Conservation (phyloP, 2,888 invertebrate species). For the Acanthosoma haemorrhoidale region DNA sequence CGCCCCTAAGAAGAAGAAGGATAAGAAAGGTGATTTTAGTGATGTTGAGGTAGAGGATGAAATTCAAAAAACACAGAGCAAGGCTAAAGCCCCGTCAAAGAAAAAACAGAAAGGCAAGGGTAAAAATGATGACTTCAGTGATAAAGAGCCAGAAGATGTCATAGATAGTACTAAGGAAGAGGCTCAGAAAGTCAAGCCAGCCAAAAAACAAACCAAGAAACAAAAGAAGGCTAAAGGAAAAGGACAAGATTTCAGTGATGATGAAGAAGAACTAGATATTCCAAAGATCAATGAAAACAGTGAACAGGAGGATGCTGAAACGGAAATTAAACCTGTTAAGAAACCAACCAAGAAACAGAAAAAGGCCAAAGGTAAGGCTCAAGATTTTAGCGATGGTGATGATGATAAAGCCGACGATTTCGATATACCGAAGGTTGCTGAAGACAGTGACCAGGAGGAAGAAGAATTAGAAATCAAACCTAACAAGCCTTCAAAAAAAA, state of each 20-base stretch:
- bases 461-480: neutral
- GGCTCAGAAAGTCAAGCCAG: constrained; percentile 32
- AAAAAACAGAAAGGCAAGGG: constrained; percentile 54
- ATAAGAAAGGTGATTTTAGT: constrained; percentile 39
- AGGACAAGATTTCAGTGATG: constrained; percentile 52
- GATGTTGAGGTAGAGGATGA: constrained; percentile 30
- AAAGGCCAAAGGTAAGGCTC: constrained; percentile 37
- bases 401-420: constrained; percentile 37
- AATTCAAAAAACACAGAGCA: neutral
- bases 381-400: constrained; percentile 36
- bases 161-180: constrained; percentile 35
- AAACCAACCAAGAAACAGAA: constrained; percentile 36
- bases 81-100: constrained; percentile 42
- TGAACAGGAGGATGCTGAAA: constrained; percentile 28
- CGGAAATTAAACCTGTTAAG: constrained; percentile 32
- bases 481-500: constrained; percentile 18
- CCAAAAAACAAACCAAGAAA: constrained; percentile 47
- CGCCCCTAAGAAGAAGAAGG: constrained; percentile 41
- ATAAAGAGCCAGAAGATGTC: constrained; percentile 49
- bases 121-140: constrained; percentile 52
- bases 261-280: constrained; percentile 45
- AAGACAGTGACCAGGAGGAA: constrained; percentile 37
- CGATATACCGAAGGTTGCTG: constrained; percentile 43
- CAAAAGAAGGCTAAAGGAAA: constrained; percentile 54
- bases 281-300: constrained; percentile 37